A percentile compares a stretch with the other conserved stretches of the same genome.
These are phyloP conservation scores for Bombyx mori DNA, from an alignment of 1,140 invertebrate genomes.

Conservation along the genomic window ASM3026992v2 NC_085109.1:7623001-7623500, in stretches of 20 bases:
- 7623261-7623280: constrained; percentile 6
- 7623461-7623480: too few species aligned
- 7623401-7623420: constrained; percentile 28
- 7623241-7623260: constrained; percentile 21
- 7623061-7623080: too few species aligned
- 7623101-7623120: too few species aligned
- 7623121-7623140: too few species aligned
- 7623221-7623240: constrained; percentile 42
- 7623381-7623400: constrained; percentile 45
- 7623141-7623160: too few species aligned
- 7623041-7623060: too few species aligned
- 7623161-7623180: too few species aligned
- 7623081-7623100: too few species aligned
- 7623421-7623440: background rate
- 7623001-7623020: too few species aligned
- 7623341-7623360: constrained; percentile 40
- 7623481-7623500: too few species aligned
- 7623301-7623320: constrained; percentile 8
- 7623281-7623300: constrained; percentile 9
- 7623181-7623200: constrained; percentile 24
- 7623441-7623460: too few species aligned
- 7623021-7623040: too few species aligned
- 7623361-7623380: constrained; percentile 38
- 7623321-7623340: constrained; percentile 36
- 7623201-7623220: constrained; percentile 27